A percentile compares a stretch with the other conserved stretches of the same genome.
phyloP scores from a whole-genome alignment of 2,888 invertebrate species.

The Pristionchus arcanus region DNA sequence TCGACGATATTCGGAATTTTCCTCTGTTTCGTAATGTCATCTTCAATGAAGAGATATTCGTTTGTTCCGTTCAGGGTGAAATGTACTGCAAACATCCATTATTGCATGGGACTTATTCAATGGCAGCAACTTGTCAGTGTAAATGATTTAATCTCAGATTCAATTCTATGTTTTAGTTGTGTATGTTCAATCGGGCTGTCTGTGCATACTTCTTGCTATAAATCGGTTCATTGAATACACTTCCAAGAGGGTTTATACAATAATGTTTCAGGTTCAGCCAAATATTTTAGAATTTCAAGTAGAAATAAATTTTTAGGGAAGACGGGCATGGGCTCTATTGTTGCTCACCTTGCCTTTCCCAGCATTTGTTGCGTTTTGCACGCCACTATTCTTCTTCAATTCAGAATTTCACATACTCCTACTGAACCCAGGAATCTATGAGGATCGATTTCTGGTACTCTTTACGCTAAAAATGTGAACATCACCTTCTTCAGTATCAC shows the following conservation, averaged over 20 bases:
- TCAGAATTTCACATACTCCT: background rate
- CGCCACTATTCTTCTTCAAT: background rate
- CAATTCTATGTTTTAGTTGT: background rate
- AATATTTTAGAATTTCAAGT: background rate
- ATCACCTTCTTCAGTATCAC: background rate
- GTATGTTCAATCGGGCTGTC: background rate
- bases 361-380: background rate
- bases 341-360: background rate
- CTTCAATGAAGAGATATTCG: background rate
- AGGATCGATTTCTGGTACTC: background rate
- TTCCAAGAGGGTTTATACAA: background rate
- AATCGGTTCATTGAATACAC: background rate
- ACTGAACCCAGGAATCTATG: background rate
- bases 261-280: background rate
- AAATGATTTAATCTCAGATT: background rate
- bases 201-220: background rate
- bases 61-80: background rate
- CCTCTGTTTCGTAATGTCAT: background rate
- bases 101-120: background rate
- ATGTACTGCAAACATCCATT: background rate
- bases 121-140: background rate
- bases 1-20: background rate
- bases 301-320: background rate
- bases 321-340: background rate
- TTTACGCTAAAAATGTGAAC: background rate